phyloP scores from a whole-genome alignment of 35 echinoderm and acorn worm species.

The Lytechinus variegatus region DNA sequence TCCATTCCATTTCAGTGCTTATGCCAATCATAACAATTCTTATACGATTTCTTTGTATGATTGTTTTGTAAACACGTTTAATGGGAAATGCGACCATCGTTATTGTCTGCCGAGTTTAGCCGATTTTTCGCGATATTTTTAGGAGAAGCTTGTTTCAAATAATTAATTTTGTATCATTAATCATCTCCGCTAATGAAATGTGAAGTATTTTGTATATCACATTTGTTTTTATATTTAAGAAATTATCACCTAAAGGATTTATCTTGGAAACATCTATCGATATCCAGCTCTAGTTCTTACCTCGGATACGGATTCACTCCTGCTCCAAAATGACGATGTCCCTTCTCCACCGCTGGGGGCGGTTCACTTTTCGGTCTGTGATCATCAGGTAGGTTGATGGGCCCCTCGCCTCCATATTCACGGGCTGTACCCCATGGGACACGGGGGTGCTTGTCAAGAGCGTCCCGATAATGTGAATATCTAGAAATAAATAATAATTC shows the following conservation, averaged over 20 bases:
- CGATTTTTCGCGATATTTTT: no score
- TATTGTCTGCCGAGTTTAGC: neutral
- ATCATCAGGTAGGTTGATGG: constrained; percentile 83
- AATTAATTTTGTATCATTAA: no score
- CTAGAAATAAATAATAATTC: constrained; percentile 29
- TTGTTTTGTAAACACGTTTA: neutral
- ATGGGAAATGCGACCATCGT: neutral
- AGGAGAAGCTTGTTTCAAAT: no score
- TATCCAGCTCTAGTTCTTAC: constrained; percentile 69
- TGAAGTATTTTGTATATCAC: no score
- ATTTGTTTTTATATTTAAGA: no score
- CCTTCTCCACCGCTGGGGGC: constrained; percentile 93
- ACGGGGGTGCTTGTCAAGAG: constrained; percentile 75
- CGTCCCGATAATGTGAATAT: constrained; percentile 90
- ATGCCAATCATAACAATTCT: neutral
- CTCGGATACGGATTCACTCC: constrained; percentile 93
- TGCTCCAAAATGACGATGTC: constrained; percentile 87
- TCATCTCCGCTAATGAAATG: no score
- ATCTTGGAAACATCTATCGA: neutral
- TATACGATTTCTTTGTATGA: neutral
- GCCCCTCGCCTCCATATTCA: constrained; percentile 88
- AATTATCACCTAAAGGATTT: neutral
- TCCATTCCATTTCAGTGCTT: neutral
- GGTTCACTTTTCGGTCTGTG: constrained; percentile 96
- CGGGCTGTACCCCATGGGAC: constrained; percentile 92